Conservation (phyloP, 2,797 vertebrate species). For the Scleropages formosus region DNA sequence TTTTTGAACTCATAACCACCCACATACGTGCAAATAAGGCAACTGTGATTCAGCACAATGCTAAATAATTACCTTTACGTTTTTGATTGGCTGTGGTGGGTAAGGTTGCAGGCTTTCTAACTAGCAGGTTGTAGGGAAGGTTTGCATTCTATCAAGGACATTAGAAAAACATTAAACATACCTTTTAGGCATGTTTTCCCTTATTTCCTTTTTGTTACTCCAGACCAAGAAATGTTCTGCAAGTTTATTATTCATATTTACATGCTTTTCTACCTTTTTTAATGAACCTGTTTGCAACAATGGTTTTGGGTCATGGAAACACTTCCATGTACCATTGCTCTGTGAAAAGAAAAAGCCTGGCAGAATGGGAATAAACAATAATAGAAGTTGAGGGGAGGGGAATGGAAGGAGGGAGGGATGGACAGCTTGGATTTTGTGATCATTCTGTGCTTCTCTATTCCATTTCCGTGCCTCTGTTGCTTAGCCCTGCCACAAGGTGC, state of each 20-base stretch:
- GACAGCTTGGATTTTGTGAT: neutral
- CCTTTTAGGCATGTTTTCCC: neutral
- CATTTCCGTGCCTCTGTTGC: neutral
- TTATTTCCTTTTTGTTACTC: constrained; percentile 12
- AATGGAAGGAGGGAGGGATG: neutral
- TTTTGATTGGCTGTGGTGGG: neutral
- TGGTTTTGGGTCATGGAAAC: too few species aligned
- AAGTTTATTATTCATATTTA: neutral
- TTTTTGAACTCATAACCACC: neutral
- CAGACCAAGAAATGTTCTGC: neutral
- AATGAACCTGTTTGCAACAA: too few species aligned
- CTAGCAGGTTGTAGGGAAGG: neutral
- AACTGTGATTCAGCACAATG: neutral
- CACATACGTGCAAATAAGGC: neutral
- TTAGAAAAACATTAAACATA: neutral
- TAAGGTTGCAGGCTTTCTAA: neutral
- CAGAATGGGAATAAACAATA: too few species aligned
- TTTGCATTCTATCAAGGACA: neutral
- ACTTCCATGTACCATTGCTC: too few species aligned
- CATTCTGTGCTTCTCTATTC: neutral
- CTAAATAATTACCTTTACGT: neutral
- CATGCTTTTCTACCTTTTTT: too few species aligned
- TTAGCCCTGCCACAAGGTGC: neutral
- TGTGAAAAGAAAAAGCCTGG: too few species aligned
- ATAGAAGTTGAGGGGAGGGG: too few species aligned